Conservation (phyloP, 1,140 invertebrate species). For the Zaprionus kolodkinae region DNA sequence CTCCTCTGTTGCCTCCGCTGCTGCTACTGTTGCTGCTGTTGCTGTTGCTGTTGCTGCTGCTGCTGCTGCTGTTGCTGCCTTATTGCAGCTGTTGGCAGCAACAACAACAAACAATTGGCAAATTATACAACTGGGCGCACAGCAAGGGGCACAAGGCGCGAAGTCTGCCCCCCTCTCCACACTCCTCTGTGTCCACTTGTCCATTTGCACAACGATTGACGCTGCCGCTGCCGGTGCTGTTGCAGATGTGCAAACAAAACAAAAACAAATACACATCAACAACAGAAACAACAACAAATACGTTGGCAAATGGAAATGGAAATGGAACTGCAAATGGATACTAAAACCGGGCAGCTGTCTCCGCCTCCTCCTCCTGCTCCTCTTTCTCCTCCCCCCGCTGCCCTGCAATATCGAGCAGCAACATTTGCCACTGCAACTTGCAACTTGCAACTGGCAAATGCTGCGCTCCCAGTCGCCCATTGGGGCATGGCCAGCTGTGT, state of each 20-base stretch:
- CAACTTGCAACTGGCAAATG: conserved; percentile 34
- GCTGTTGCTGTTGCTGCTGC: conserved; percentile 6
- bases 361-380: background rate
- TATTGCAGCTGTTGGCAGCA: conserved; percentile 7
- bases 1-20: too few relatives aligned
- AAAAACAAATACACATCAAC: conserved; percentile 21
- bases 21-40: conserved; percentile 16
- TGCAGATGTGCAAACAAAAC: conserved; percentile 71
- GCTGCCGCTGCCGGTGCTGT: background rate
- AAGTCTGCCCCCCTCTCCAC: background rate
- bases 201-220: conserved; percentile 36
- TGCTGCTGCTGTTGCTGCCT: conserved; percentile 19
- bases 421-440: conserved; percentile 18
- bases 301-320: background rate
- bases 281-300: conserved; percentile 44
- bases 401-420: background rate
- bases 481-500: conserved; percentile 53
- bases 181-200: conserved; percentile 17
- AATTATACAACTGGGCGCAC: conserved; percentile 78
- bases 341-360: background rate
- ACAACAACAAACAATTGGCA: conserved; percentile 78
- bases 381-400: too few relatives aligned
- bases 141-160: conserved; percentile 51
- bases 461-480: conserved; percentile 66
- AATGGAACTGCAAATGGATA: conserved; percentile 3